A percentile compares a stretch with the other conserved stretches of the same genome.
phyloP scores from a whole-genome alignment of 1,140 invertebrate species.

The Cherax destructor region DNA sequence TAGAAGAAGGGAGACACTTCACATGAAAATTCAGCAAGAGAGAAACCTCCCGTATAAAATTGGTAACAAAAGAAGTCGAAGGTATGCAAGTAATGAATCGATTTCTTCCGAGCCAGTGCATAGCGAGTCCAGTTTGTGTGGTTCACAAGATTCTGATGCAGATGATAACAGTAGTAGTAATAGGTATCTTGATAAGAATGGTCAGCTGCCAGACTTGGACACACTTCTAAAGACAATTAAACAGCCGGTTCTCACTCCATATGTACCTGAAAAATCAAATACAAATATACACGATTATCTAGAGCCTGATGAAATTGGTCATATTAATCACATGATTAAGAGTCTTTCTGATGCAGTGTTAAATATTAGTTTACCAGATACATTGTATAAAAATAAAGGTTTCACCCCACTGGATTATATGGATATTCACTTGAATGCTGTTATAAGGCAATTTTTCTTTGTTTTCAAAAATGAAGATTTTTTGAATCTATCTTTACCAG shows the following conservation, averaged over 20 bases:
- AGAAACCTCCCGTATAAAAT: background rate
- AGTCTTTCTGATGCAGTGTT: constrained; percentile 66
- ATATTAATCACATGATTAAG: constrained; percentile 68
- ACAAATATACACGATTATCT: constrained; percentile 59
- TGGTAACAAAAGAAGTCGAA: constrained; percentile 2
- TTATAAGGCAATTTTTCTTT: constrained; percentile 66
- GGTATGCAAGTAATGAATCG: constrained; percentile 26
- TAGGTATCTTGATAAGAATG: constrained; percentile 16
- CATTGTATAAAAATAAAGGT: constrained; percentile 58
- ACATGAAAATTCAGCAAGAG: constrained; percentile 3
- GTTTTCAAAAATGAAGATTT: constrained; percentile 69
- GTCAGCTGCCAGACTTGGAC: constrained; percentile 36
- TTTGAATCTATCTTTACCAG: constrained; percentile 52
- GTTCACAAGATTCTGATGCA: constrained; percentile 45
- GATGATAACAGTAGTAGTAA: constrained; percentile 24
- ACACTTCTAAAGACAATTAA: constrained; percentile 62
- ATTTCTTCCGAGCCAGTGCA: constrained; percentile 24
- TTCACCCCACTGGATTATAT: constrained; percentile 66
- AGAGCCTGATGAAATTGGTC: constrained; percentile 67
- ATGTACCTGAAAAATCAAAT: constrained; percentile 46
- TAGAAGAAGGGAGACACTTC: background rate
- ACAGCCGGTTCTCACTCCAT: constrained; percentile 40
- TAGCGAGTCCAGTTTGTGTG: constrained; percentile 31
- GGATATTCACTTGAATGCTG: constrained; percentile 65
- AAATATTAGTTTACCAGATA: constrained; percentile 56